Conservation (phyloP, 64 coral and sea anemone species). For the Pocillopora damicornis region DNA sequence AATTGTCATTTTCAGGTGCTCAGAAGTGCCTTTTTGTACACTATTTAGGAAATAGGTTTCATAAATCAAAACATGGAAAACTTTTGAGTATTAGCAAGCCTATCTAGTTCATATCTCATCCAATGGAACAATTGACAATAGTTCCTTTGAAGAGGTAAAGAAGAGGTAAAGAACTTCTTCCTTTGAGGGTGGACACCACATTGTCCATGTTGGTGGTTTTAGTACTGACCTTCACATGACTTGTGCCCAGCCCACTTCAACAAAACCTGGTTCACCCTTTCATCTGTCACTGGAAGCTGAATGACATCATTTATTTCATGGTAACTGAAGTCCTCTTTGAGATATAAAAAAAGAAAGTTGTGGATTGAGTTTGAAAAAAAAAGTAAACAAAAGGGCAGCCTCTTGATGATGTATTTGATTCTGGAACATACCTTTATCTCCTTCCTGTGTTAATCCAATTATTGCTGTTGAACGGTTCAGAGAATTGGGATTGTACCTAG, state of each 20-base stretch:
- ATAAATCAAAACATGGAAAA: too few relatives aligned
- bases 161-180: too few relatives aligned
- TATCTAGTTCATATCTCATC: too few relatives aligned
- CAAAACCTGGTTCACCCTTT: constrained; percentile 46
- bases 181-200: too few relatives aligned
- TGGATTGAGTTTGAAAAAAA: not conserved
- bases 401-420: not conserved
- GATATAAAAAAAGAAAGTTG: not conserved
- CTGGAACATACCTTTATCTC: constrained; percentile 1
- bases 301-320: constrained; percentile 51
- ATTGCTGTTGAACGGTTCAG: constrained; percentile 39
- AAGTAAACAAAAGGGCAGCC: not conserved
- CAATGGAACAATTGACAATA: too few relatives aligned
- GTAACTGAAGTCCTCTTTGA: constrained; percentile 5
- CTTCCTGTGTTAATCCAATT: constrained; percentile 29
- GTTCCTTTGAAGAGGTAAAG: too few relatives aligned
- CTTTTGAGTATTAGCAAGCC: too few relatives aligned
- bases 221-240: constrained; percentile 38
- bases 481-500: constrained; percentile 48
- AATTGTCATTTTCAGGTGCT: too few relatives aligned
- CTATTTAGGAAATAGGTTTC: too few relatives aligned
- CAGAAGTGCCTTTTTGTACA: too few relatives aligned
- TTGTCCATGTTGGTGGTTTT: not conserved
- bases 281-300: constrained; percentile 35
- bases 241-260: constrained; percentile 58